Base-by-base conservation (phyloP, 2,888 invertebrate species). In the Protophormia terraenovae region DNA sequence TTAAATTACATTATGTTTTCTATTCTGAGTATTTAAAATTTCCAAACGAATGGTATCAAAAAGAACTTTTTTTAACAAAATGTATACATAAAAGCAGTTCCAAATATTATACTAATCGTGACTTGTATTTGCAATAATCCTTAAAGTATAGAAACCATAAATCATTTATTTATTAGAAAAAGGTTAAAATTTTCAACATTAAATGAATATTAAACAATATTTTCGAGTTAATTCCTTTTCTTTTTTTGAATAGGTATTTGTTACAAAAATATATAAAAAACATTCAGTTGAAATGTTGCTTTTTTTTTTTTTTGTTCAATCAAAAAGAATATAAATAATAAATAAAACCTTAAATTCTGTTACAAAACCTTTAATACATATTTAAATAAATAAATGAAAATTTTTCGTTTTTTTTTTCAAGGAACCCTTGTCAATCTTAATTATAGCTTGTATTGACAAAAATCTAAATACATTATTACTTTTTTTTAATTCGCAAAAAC, bases 381-480 rank as follows among this genome's bases (percentile, higher is more conserved):
- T 64, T 24, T 24, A 41, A 24, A 64, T 14, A 41, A 41, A 41
- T 38, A 41, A 64, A 64, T 41, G 64, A 22, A 41, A 12, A 24
- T 41, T 22, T 41, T 75, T 19, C 24, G 22, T 10, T 50, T 22
- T 55, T 62, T 77, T 19, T 55, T 22, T 0, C 24, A 14, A 1
- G 19, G 12, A 58, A 85, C 84, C 84, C 81, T 77, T 78, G 73
- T 85, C 84, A 85, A 81, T 81, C 84, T 84, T 81, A 84, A 84
- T 84, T 81, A 81, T 71, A 47, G 38, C 29, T 19, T 29, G 45
- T 66, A 84, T 79, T 84, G 79, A 79, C 62, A 79, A 73, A 75
- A 84, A 64, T 69, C 32, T 27, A 35, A 67, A 78, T 69, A 62
- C 47, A 67, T 55, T 27, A 29, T 12, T 27, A 67, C 55, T 66